Evolutionary conservation across 2,113 vertebrate species (phyloP).

Genomic region (Choloepus hoffmanni): DNA sequence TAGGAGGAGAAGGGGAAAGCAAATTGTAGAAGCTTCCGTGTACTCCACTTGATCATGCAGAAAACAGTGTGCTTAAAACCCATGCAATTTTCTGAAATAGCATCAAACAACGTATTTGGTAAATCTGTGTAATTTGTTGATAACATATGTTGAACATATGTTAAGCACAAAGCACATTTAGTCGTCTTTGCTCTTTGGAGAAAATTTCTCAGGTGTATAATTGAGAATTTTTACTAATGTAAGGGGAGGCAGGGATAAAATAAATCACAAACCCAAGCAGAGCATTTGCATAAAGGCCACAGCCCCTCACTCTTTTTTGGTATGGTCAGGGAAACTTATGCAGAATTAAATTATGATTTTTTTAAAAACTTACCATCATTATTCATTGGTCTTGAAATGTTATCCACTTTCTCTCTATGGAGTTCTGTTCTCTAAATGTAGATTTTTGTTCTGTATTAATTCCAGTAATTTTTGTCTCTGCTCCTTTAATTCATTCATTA

Average conservation of each 20-base stretch:
- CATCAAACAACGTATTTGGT: background rate
- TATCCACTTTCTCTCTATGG: conserved; percentile 9
- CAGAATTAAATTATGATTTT: conserved; percentile 48
- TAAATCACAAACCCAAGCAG: background rate
- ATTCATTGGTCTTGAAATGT: conserved; percentile 35
- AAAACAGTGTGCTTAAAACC: background rate
- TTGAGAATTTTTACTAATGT: conserved; percentile 40
- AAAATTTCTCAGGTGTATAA: conserved; percentile 52
- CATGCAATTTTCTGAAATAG: background rate
- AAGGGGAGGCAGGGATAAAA: background rate
- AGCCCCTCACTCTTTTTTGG: background rate
- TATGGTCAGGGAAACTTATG: background rate
- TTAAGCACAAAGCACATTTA: background rate
- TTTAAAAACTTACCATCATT: conserved; percentile 40
- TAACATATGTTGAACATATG: background rate
- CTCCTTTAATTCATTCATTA: conserved; percentile 70
- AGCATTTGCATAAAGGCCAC: background rate
- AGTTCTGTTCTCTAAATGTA: conserved; percentile 57
- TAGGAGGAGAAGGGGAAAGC: background rate
- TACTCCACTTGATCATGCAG: background rate
- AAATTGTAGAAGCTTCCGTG: background rate
- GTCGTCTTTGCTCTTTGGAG: conserved; percentile 9
- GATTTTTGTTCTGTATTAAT: conserved; percentile 60
- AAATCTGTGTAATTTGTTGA: background rate
- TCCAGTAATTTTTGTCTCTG: conserved; percentile 67